Evolutionary conservation across 2,888 invertebrate species (phyloP), one percentile per base, ranked within the genome.

Genomic region (Scaptomyza parva): DNA sequence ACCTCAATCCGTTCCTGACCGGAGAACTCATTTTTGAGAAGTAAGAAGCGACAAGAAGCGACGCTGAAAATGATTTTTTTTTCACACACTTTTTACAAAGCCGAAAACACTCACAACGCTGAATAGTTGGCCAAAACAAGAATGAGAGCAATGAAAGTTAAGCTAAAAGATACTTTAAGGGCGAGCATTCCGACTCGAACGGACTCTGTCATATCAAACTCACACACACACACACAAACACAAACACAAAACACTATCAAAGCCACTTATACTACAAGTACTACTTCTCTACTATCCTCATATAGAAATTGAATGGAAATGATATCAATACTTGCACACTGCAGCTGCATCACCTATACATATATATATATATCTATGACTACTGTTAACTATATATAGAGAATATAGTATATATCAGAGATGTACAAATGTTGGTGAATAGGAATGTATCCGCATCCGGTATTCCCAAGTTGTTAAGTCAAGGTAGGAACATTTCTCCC

Each of bases 21-120:
- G 89, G 90, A 45, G 90, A 90, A 68, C 83, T 90, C 12, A 90
- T 90, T 72, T 90, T 90, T 58, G 90, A 90, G 59, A 90, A 90
- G 78, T 90, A 89, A 88, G 60, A 14, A 6, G 22, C 2, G 11
- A 20, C 45, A n/a, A 20, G 6, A 33, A 7, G 8, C 24, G n/a
- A 9, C 48, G 60, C 2, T 18, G 24, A 47, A 26, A 17, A 51
- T 9, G 18, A 3, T 28, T 28, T 28, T 44, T 17, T 44, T n/a
- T 28, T 8, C 22, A n/a, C 1, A 24, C 8, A 24, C 14, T n/a
- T n/a, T 33, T 26, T 33, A 18, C 8, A 28, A 14, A 58, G 1
- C 14, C 3, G 20, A 41, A n/a, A 9, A 41, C 17, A 14, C 26
- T 26, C 14, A 39, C 8, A 37, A 28, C 52, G 11, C 54, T 57